These are phyloP conservation scores for Caloenas nicobarica DNA, from an alignment of 2,113 vertebrate genomes.

Conservation along the genomic window DNA sequence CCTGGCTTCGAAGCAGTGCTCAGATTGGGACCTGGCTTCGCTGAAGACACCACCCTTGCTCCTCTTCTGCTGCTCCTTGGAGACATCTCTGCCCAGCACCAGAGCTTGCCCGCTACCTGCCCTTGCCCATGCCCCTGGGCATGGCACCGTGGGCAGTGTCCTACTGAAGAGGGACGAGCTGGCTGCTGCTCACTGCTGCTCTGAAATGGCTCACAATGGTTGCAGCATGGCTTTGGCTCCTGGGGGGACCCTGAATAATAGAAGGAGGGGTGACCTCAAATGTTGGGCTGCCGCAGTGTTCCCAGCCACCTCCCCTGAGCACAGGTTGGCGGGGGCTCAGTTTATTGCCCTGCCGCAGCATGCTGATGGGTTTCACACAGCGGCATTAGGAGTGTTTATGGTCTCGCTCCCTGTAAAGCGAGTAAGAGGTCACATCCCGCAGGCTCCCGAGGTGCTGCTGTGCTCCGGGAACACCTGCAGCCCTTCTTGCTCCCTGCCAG, in stretches of 20 bases:
- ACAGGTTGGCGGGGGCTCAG: accelerated
- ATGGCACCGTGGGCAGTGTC: neutral
- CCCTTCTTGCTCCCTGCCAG: neutral
- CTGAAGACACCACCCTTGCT: neutral
- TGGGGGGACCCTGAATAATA: too few relatives aligned
- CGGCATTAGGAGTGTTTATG: neutral
- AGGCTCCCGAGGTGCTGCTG: accelerated
- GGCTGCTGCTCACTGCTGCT: neutral
- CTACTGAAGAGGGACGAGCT: neutral
- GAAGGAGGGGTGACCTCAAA: neutral
- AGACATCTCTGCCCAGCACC: neutral
- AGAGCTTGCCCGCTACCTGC: neutral
- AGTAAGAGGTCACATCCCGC: neutral
- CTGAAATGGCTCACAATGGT: accelerated
- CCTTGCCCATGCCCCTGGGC: neutral
- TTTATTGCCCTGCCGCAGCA: accelerated
- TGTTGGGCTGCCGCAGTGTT: accelerated
- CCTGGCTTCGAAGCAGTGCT: neutral
- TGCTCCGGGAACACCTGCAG: neutral
- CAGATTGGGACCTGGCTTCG: neutral
- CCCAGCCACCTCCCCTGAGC: neutral
- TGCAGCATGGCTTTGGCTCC: neutral
- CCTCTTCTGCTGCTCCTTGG: neutral
- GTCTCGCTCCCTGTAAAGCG: neutral
- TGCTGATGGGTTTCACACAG: neutral